Evolutionary conservation across 2,797 vertebrate species (phyloP).

Genomic region (Crax fasciolata): DNA sequence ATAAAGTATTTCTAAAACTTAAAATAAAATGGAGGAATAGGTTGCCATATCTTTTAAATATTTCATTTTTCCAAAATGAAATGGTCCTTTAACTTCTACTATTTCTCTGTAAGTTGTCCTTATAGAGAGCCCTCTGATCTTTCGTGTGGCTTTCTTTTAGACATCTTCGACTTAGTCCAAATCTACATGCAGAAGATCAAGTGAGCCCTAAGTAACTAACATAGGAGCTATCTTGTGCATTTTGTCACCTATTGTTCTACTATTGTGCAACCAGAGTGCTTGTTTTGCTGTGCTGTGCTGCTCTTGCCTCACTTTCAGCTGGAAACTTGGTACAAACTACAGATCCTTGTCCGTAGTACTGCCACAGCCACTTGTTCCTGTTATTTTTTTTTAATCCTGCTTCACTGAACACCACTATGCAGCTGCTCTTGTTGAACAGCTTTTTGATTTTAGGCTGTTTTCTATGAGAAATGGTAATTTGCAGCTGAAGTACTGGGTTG

Average conservation of each 20-base stretch:
- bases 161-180: not conserved
- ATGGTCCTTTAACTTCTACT: not conserved
- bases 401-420: not conserved
- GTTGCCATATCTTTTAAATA: not conserved
- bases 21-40: not conserved
- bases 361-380: not conserved
- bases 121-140: not conserved
- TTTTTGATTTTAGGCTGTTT: not conserved
- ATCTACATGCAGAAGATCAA: not conserved
- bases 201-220: not conserved
- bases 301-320: accelerated
- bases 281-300: accelerated
- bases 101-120: not conserved
- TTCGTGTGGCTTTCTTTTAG: not conserved
- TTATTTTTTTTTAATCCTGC: too few species aligned
- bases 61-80: not conserved
- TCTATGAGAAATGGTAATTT: not conserved
- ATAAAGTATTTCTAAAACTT: not conserved
- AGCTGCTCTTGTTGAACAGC: not conserved
- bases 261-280: accelerated
- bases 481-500: not conserved
- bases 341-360: accelerated
- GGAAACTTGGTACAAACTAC: not conserved
- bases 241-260: not conserved
- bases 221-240: accelerated